Evolutionary conservation across 2,888 invertebrate species (phyloP).

Genomic region (Drosophila cognata): DNA sequence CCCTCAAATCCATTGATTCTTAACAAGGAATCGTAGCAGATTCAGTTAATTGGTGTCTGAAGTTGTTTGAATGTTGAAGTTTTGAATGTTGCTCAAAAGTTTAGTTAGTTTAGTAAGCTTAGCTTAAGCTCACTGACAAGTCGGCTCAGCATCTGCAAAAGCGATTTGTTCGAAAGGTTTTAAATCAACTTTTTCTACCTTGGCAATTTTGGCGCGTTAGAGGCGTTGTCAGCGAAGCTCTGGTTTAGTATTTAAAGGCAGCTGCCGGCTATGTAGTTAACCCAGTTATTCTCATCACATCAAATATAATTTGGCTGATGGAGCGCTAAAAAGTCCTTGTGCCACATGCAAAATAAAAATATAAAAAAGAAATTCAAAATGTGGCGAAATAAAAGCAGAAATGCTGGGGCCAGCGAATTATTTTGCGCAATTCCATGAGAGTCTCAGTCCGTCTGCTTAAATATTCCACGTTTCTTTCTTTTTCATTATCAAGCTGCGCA

Average conservation of each 20-base stretch:
- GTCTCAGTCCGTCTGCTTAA: constrained; percentile 1
- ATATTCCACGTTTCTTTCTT: constrained; percentile 22
- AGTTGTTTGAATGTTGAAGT: no score
- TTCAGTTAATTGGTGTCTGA: constrained; percentile 15
- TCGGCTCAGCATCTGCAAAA: neutral
- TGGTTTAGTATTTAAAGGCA: constrained; percentile 11
- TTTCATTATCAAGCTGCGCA: constrained; percentile 70
- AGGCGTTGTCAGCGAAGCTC: constrained; percentile 3
- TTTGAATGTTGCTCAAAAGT: constrained; percentile 61
- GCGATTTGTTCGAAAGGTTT: constrained; percentile 26
- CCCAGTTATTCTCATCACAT: constrained; percentile 54
- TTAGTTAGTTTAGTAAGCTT: constrained; percentile 25
- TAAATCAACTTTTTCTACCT: constrained; percentile 11
- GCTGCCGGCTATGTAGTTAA: constrained; percentile 30
- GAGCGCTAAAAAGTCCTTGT: constrained; percentile 58
- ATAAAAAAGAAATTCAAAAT: neutral
- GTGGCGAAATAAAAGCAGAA: constrained; percentile 4
- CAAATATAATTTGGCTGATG: constrained; percentile 47
- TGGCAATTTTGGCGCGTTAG: constrained; percentile 33
- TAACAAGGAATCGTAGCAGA: neutral
- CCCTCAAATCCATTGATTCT: neutral
- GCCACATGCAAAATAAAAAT: constrained; percentile 57
- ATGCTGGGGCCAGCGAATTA: constrained; percentile 13
- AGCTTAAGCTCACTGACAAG: constrained; percentile 14
- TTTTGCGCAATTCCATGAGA: constrained; percentile 37